Conservation (phyloP, 1,140 invertebrate species). For the Thaumatotibia leucotreta region DNA sequence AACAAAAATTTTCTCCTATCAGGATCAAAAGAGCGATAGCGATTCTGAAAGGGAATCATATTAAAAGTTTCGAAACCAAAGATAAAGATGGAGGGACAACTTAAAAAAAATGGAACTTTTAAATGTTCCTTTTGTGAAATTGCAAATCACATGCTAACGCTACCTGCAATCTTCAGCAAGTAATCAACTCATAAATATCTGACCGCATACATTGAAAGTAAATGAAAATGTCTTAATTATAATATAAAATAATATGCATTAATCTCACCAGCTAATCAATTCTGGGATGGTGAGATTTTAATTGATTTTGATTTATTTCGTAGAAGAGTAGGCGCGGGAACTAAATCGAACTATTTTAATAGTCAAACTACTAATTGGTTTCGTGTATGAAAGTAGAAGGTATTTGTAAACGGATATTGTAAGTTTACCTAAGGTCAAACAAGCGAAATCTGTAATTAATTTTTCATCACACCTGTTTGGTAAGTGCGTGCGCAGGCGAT, state of each 20-base stretch:
- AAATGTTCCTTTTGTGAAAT: background rate
- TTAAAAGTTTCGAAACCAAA: no score
- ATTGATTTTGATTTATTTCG: conserved; percentile 29
- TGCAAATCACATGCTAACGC: background rate
- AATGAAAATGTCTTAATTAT: conserved; percentile 34
- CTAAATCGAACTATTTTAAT: conserved; percentile 14
- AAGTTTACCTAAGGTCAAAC: no score
- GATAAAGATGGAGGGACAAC: no score
- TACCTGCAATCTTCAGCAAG: conserved; percentile 7
- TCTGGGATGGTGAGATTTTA: conserved; percentile 20
- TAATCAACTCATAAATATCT: conserved; percentile 25
- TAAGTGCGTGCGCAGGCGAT: no score
- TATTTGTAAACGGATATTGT: no score
- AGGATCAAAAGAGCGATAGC: no score
- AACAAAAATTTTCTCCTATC: no score
- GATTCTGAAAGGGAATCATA: no score
- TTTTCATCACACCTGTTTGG: no score
- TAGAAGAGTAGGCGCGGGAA: background rate
- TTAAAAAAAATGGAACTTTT: background rate
- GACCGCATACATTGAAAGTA: conserved; percentile 18
- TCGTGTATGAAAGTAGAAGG: background rate
- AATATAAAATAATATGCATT: conserved; percentile 30
- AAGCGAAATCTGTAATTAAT: no score
- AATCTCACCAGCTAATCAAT: conserved; percentile 28
- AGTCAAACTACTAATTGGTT: background rate